Conservation (phyloP, 1,140 invertebrate genomes). For the Leptinotarsa lineolata region DNA sequence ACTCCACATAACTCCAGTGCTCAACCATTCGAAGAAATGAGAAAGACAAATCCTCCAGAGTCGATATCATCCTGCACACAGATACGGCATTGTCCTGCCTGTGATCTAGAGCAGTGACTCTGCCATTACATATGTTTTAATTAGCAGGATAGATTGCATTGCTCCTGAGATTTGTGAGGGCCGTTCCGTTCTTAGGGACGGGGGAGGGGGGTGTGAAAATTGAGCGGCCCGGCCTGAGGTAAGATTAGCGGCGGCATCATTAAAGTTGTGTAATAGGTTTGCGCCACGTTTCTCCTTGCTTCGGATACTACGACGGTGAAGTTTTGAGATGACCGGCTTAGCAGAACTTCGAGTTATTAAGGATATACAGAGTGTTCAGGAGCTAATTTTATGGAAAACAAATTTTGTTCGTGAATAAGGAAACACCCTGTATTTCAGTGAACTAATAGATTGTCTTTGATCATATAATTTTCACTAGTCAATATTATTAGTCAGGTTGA, state of each 20-base stretch:
- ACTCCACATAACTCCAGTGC: neutral
- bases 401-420: too few species aligned
- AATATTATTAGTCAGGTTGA: too few species aligned
- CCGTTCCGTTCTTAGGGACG: slow-evolving; percentile 25
- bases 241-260: slow-evolving; percentile 49
- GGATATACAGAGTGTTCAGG: too few species aligned
- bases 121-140: slow-evolving; percentile 53
- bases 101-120: slow-evolving; percentile 42
- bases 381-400: too few species aligned
- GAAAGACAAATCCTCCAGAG: slow-evolving; percentile 6
- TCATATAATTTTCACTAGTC: too few species aligned
- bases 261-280: slow-evolving; percentile 52
- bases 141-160: slow-evolving; percentile 50
- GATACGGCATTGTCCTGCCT: slow-evolving; percentile 43
- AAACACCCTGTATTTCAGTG: too few species aligned
- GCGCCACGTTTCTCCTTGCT: slow-evolving; percentile 45
- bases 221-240: slow-evolving; percentile 32
- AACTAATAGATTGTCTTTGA: too few species aligned
- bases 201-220: slow-evolving; percentile 22
- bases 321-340: too few species aligned
- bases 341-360: too few species aligned
- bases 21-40: slow-evolving; percentile 8
- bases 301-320: slow-evolving; percentile 1
- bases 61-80: slow-evolving; percentile 34
- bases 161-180: slow-evolving; percentile 47